phyloP scores from a whole-genome alignment of 2,113 vertebrate genomes.

The Saimiri boliviensis region DNA sequence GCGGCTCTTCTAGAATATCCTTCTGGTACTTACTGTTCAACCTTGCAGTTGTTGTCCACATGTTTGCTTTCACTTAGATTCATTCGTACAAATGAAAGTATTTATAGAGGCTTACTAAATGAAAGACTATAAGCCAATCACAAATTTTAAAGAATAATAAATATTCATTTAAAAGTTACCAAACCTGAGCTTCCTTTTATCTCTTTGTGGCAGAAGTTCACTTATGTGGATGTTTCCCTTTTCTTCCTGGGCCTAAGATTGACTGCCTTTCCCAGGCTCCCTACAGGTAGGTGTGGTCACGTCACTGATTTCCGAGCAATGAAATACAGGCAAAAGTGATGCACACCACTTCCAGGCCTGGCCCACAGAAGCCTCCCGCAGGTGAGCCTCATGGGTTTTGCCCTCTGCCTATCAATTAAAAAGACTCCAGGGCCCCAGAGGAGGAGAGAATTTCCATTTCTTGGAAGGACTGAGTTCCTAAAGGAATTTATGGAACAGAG shows the following conservation, averaged over 20 bases:
- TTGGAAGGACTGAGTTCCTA: not conserved
- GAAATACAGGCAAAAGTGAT: not conserved
- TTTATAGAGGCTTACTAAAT: not conserved
- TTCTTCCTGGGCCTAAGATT: not conserved
- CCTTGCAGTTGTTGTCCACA: not conserved
- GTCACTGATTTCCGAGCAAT: not conserved
- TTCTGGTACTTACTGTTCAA: not conserved
- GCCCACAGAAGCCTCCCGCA: not conserved
- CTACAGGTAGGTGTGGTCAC: not conserved
- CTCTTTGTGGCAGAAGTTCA: not conserved
- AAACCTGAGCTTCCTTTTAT: not conserved
- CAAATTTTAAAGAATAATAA: conserved; percentile 21
- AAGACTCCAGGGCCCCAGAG: no score
- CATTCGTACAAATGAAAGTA: not conserved
- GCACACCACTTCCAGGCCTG: accelerated
- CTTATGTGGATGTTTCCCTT: not conserved
- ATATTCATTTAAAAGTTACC: not conserved
- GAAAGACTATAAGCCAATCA: not conserved
- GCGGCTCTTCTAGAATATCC: not conserved
- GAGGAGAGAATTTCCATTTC: not conserved
- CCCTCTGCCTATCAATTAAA: not conserved
- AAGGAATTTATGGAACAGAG: not conserved
- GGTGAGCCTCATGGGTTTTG: not conserved
- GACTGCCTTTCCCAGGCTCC: not conserved
- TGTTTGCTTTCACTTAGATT: not conserved